Conservation (phyloP, 2,113 vertebrate genomes). For the Melanostigma gelatinosum region DNA sequence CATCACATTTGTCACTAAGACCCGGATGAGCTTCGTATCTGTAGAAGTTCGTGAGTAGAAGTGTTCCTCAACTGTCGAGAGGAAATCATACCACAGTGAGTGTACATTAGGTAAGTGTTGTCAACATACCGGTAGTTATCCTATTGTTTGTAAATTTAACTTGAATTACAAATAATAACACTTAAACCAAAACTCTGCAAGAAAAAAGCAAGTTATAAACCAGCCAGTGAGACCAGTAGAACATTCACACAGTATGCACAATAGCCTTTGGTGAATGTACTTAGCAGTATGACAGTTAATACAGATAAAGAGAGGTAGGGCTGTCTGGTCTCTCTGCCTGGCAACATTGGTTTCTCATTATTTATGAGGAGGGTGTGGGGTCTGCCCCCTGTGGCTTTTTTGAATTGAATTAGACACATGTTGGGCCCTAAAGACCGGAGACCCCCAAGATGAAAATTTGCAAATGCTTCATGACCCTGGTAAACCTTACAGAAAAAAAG, state of each 20-base stretch:
- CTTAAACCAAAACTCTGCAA: not conserved
- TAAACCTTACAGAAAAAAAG: slow-evolving; percentile 3
- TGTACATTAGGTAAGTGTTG: not conserved
- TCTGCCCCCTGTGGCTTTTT: slow-evolving; percentile 44
- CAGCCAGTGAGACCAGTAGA: slow-evolving; percentile 8
- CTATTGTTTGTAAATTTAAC: not conserved
- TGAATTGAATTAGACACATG: slow-evolving; percentile 55
- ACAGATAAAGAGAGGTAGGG: slow-evolving; percentile 54
- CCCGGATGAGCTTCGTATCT: not conserved
- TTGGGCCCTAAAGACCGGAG: slow-evolving; percentile 36
- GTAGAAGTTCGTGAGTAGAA: not conserved
- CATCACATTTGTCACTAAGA: not conserved
- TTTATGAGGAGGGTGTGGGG: slow-evolving; percentile 38
- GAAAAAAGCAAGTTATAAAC: slow-evolving; percentile 3
- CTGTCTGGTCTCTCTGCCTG: slow-evolving; percentile 48
- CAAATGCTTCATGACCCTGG: slow-evolving; percentile 13
- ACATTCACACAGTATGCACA: slow-evolving; percentile 9
- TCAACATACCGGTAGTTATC: not conserved
- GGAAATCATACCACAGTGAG: not conserved
- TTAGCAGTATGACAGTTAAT: slow-evolving; percentile 44
- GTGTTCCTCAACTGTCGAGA: not conserved
- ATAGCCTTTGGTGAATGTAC: slow-evolving; percentile 44
- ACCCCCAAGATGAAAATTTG: slow-evolving; percentile 32
- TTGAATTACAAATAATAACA: not conserved
- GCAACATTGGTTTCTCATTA: slow-evolving; percentile 48